Evolutionary conservation across 2,888 invertebrate species (phyloP).

Genomic region (Gisinianus flammeolus): DNA sequence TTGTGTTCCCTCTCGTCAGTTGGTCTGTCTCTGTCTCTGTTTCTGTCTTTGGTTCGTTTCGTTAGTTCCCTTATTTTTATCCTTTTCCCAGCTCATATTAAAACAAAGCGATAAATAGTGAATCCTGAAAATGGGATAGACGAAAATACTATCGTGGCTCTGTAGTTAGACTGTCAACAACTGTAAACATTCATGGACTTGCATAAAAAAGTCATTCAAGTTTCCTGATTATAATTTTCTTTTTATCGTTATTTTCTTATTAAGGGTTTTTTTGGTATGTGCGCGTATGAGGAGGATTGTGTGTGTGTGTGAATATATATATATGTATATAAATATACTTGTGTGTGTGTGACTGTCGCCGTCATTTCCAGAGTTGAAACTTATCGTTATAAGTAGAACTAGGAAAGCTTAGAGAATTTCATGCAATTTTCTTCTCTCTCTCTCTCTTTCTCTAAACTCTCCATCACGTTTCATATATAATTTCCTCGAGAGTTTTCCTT

Average conservation of each 20-base stretch:
- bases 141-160: neutral
- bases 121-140: too few relatives aligned
- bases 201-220: conserved; percentile 14
- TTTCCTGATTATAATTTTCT: conserved; percentile 36
- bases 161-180: neutral
- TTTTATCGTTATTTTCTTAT: conserved; percentile 12
- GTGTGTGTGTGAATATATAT: neutral
- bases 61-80: neutral
- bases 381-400: too few relatives aligned
- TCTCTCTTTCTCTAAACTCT: neutral
- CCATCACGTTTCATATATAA: conserved; percentile 31
- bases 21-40: neutral
- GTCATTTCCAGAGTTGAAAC: conserved; percentile 13
- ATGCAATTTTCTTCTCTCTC: conserved; percentile 9
- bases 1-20: neutral
- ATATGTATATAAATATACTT: neutral
- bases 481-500: conserved; percentile 21
- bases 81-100: neutral
- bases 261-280: conserved; percentile 2
- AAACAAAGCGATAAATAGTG: conserved; percentile 21
- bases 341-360: neutral
- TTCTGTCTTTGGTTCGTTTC: neutral
- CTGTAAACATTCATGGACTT: neutral
- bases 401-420: neutral
- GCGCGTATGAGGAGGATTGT: neutral